Conservation (phyloP, 2,797 vertebrate genomes). For the Australoheros facetus region DNA sequence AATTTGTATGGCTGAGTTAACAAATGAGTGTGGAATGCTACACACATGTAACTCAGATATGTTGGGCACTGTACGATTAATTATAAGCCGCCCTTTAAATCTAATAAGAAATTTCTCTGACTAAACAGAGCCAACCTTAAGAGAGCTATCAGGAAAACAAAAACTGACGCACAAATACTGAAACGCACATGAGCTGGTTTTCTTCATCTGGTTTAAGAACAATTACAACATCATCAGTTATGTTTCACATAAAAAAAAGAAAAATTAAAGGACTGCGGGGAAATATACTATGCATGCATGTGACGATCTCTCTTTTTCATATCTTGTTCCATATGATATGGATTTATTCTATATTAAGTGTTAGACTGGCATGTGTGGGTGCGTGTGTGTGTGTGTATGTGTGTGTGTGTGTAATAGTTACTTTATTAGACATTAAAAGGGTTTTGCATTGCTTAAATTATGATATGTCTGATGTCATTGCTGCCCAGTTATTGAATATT, state of each 20-base stretch:
- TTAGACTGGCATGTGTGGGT: slow-evolving; percentile 20
- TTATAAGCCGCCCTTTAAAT: slow-evolving; percentile 31
- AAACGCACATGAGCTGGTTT: background rate
- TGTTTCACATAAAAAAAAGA: slow-evolving; percentile 34
- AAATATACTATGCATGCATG: slow-evolving; percentile 72
- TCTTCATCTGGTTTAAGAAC: background rate
- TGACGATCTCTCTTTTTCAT: slow-evolving; percentile 63
- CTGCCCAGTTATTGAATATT: slow-evolving; percentile 30
- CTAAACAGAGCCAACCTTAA: background rate
- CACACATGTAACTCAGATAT: slow-evolving; percentile 5
- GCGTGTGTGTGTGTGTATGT: background rate
- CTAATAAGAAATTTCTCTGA: slow-evolving; percentile 4
- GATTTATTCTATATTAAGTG: slow-evolving; percentile 57
- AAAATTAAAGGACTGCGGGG: slow-evolving; percentile 42
- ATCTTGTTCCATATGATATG: slow-evolving; percentile 58
- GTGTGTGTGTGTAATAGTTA: slow-evolving; percentile 40
- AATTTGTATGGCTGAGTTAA: slow-evolving; percentile 13
- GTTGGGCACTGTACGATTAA: slow-evolving; percentile 16
- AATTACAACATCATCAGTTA: slow-evolving; percentile 6
- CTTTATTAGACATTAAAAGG: slow-evolving; percentile 47
- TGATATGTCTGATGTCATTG: slow-evolving; percentile 25
- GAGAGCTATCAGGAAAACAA: background rate
- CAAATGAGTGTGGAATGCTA: background rate
- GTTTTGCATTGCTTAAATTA: slow-evolving; percentile 45
- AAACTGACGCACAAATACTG: background rate